Conservation (phyloP, 2,888 invertebrate species). For the Diplazon laetatorius region DNA sequence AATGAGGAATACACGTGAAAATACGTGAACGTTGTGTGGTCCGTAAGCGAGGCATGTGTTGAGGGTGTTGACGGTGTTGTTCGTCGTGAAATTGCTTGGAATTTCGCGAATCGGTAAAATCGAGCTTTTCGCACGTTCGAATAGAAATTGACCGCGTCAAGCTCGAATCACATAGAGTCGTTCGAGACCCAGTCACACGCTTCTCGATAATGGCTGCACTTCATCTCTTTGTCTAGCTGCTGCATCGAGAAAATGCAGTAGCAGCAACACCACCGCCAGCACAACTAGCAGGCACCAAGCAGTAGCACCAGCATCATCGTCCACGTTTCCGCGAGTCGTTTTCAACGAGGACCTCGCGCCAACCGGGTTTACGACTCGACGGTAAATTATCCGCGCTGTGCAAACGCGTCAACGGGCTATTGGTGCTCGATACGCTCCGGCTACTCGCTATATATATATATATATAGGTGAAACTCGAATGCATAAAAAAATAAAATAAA, state of each 20-base stretch:
- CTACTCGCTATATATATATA: too few relatives aligned
- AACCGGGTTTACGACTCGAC: constrained; percentile 52
- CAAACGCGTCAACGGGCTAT: constrained; percentile 31
- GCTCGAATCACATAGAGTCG: constrained; percentile 19
- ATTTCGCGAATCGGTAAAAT: neutral
- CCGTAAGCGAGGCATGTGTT: too few relatives aligned
- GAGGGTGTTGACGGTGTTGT: neutral
- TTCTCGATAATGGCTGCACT: constrained; percentile 50
- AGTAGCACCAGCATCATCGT: neutral
- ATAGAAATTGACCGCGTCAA: constrained; percentile 1
- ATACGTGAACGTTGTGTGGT: too few relatives aligned
- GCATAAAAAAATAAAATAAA: too few relatives aligned
- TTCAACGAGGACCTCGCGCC: constrained; percentile 10
- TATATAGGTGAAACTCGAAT: too few relatives aligned
- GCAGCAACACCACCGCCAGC: neutral
- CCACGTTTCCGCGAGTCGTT: constrained; percentile 28
- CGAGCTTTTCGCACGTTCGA: constrained; percentile 3
- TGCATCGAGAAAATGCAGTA: neutral
- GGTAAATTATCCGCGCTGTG: constrained; percentile 53
- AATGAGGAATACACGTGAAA: too few relatives aligned
- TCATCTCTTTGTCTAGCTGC: constrained; percentile 12
- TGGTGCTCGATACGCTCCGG: constrained; percentile 26
- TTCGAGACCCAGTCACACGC: constrained; percentile 44
- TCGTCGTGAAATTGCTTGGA: neutral
- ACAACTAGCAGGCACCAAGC: too few relatives aligned